Conservation (phyloP, 2,113 vertebrate genomes). For the Rhineura floridana region DNA sequence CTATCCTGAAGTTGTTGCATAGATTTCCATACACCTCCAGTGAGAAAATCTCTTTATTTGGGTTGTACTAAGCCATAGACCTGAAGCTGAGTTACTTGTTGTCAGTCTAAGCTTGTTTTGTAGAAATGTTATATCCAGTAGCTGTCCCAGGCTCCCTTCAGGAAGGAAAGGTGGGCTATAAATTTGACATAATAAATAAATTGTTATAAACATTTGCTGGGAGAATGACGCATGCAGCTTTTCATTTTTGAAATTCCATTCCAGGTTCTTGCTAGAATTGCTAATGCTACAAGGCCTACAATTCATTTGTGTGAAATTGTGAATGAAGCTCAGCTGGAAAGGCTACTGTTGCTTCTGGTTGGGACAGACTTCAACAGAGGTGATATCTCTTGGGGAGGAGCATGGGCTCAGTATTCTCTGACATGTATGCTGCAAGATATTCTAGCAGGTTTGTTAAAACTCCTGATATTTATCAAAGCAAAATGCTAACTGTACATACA, state of each 20-base stretch:
- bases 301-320: slow-evolving; percentile 98
- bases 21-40: neutral
- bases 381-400: slow-evolving; percentile 98
- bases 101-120: neutral
- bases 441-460: slow-evolving; percentile 85
- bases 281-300: slow-evolving; percentile 94
- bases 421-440: slow-evolving; percentile 99
- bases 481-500: neutral
- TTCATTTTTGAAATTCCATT: slow-evolving; percentile 22
- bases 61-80: neutral
- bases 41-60: neutral
- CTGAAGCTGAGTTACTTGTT: neutral
- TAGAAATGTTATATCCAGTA: neutral
- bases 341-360: slow-evolving; percentile 92
- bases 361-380: slow-evolving; percentile 98
- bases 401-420: slow-evolving; percentile 98
- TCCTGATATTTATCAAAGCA: neutral
- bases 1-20: neutral
- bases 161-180: too few species aligned
- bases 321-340: slow-evolving; percentile 94
- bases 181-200: too few species aligned
- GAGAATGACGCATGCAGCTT: neutral
- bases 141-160: neutral
- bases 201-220: neutral
- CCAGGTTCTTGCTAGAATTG: slow-evolving; percentile 96